Conservation (phyloP, 1,140 invertebrate species). For the Pachyrhynchus sulphureomaculatus region DNA sequence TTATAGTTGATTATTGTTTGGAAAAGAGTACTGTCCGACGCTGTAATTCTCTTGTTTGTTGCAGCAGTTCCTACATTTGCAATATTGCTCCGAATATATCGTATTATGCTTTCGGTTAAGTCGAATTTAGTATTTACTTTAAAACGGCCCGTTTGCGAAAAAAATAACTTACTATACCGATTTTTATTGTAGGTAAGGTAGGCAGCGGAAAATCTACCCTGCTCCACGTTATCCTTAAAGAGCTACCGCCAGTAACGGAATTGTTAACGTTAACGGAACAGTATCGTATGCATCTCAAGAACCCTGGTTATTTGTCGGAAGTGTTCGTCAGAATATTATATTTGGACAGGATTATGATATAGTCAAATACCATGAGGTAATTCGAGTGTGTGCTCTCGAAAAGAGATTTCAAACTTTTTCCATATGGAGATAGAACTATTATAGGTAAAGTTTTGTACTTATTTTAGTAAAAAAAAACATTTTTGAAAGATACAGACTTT, state of each 20-base stretch:
- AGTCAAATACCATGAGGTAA: conserved; percentile 64
- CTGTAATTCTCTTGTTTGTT: no score
- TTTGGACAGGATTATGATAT: conserved; percentile 54
- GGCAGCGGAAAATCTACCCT: conserved; percentile 78
- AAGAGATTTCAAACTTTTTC: conserved; percentile 70
- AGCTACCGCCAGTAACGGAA: conserved; percentile 64
- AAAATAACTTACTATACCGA: no score
- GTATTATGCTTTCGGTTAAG: no score
- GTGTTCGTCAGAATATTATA: conserved; percentile 62
- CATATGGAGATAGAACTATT: conserved; percentile 73
- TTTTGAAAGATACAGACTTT: no score
- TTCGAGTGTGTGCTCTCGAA: conserved; percentile 62
- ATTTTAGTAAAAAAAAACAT: no score
- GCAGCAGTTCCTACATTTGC: no score
- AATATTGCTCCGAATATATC: no score
- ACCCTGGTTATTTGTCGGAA: conserved; percentile 59
- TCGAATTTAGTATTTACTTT: no score
- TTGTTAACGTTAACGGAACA: conserved; percentile 50
- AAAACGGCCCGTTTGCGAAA: no score
- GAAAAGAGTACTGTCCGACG: no score
- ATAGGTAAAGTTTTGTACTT: no score
- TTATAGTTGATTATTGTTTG: no score
- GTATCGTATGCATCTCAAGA: conserved; percentile 64
- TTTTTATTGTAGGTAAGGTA: conserved; percentile 72
- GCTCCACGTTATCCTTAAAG: conserved; percentile 76